These are phyloP conservation scores for Zonotrichia leucophrys DNA, from an alignment of 2,113 vertebrate genomes.

Conservation along the genomic window DNA sequence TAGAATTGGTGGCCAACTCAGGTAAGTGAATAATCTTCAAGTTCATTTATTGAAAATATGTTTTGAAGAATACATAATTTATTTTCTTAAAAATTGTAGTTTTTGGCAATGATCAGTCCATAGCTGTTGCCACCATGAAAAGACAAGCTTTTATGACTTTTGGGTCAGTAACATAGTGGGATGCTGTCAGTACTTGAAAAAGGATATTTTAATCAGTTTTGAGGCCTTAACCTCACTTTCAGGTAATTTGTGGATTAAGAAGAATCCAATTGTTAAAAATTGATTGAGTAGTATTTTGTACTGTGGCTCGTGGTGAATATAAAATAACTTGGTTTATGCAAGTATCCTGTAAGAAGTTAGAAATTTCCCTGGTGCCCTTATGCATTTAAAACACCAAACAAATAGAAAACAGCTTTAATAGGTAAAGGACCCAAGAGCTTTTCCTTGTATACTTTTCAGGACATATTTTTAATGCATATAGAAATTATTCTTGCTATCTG, in stretches of 20 bases:
- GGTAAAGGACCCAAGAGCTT: neutral
- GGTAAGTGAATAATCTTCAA: neutral
- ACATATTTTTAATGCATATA: neutral
- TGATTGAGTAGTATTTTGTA: neutral
- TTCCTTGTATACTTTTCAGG: neutral
- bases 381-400: neutral
- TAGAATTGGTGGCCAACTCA: neutral
- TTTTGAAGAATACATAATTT: neutral
- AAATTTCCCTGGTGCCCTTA: neutral
- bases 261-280: neutral
- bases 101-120: neutral
- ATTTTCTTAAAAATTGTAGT: neutral
- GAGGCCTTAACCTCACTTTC: neutral
- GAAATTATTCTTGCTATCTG: neutral
- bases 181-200: neutral
- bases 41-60: neutral
- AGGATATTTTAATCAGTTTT: neutral
- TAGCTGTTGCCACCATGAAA: neutral
- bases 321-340: neutral
- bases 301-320: neutral
- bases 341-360: neutral
- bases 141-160: neutral
- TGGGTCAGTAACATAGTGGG: neutral
- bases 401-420: neutral
- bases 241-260: neutral